Percentiles rank a stretch among this genome's conserved stretches.
phyloP scores from a whole-genome alignment of 2,113 vertebrate genomes.

The Mobula birostris region DNA sequence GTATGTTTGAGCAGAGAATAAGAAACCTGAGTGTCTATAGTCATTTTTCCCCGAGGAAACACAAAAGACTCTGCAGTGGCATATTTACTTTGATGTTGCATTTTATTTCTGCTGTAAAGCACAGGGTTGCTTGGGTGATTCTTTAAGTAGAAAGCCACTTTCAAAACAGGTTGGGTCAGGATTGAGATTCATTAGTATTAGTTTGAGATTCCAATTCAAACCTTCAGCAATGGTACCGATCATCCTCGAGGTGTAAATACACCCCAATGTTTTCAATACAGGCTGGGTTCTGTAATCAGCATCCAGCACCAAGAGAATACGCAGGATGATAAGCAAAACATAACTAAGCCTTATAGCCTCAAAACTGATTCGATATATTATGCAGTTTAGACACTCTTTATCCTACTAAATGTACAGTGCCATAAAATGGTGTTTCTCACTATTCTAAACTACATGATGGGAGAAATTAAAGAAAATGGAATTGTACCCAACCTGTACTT shows the following conservation, averaged over 20 bases:
- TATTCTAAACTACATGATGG: not conserved
- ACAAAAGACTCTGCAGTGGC: not conserved
- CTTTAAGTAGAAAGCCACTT: not conserved
- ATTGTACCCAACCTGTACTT: not conserved
- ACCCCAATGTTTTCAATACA: not conserved
- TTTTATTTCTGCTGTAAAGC: not conserved
- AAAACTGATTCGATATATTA: not conserved
- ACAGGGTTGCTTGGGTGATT: not conserved
- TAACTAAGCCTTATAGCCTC: not conserved
- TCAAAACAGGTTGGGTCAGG: not conserved
- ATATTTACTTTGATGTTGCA: not conserved
- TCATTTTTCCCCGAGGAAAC: not conserved
- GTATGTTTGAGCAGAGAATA: not conserved
- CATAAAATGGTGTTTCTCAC: not conserved
- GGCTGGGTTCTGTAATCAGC: not conserved
- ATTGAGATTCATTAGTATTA: not conserved
- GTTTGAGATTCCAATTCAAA: not conserved
- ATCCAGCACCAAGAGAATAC: not conserved
- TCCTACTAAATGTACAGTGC: not conserved
- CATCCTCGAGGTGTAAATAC: not conserved
- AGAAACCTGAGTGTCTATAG: not conserved
- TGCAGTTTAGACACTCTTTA: not conserved
- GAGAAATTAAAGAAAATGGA: not conserved
- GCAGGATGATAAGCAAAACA: not conserved
- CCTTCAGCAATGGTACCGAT: not conserved